A percentile compares a stretch with the other conserved stretches of the same genome.
Evolutionary conservation across 2,797 vertebrate genomes (phyloP).

Genomic region (Eurystomus glaucurus): DNA sequence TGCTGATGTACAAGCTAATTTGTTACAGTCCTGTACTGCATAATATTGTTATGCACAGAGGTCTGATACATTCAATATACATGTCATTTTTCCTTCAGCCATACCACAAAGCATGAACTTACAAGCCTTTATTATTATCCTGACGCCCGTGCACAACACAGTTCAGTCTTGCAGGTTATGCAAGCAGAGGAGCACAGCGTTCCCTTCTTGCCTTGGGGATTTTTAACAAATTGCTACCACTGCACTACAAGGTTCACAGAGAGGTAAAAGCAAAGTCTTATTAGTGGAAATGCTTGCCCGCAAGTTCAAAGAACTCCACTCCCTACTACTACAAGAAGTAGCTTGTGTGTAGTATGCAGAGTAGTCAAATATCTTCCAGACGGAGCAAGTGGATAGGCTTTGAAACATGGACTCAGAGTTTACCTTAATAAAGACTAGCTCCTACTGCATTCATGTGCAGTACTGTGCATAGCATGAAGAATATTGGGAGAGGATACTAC

Average conservation of each 20-base stretch:
- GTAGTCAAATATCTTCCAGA: background rate
- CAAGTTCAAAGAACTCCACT: background rate
- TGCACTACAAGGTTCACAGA: background rate
- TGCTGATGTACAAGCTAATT: background rate
- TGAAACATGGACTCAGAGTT: background rate
- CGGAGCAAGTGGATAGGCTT: background rate
- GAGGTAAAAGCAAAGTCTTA: background rate
- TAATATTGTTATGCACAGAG: background rate
- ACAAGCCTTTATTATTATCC: background rate
- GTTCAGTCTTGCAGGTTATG: background rate
- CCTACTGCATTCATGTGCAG: background rate
- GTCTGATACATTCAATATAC: background rate
- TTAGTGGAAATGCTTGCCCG: accelerated
- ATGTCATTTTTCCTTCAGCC: background rate
- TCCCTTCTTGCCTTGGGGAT: background rate
- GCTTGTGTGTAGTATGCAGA: background rate
- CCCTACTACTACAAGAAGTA: background rate
- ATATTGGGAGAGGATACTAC: background rate
- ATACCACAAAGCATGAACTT: background rate
- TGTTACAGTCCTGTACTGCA: background rate
- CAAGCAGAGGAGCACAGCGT: background rate
- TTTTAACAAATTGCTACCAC: background rate
- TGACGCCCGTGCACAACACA: accelerated
- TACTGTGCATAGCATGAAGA: background rate
- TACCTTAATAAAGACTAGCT: background rate